Evolutionary conservation across 2,888 invertebrate species (phyloP), one percentile per base, ranked within the genome.

Genomic region (Hypolimnas misippus): DNA sequence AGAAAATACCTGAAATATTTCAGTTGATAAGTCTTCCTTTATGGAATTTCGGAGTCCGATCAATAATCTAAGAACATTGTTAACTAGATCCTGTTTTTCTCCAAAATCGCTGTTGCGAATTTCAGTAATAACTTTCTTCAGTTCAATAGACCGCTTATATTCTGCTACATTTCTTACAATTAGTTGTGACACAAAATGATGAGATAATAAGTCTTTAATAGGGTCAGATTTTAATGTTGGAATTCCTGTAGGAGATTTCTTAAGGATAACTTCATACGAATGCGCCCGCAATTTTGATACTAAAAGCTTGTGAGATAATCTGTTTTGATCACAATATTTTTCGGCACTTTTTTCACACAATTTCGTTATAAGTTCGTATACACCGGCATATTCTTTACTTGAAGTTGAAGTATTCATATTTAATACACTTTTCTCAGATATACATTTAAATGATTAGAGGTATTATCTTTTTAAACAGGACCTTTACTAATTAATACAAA

Each of bases 231-330:
- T 74, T 5, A 67, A 65, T 1, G 66, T 67, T 1, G 81, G 73
- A 33, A 84, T 66, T 40, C 81, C 80, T 67, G 78, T 73, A 0
- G 73, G 52, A 8, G 84, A 78, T 71, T 87, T 90, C 68, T 86
- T 89, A 35, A 92, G 73, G 65, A 92, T 85, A 19, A 92, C 84
- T 72, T 90, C 92, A 62, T 86, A 92, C 0, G 87, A 79, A 57
- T 78, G 74, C 3, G 90, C 84, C 62, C 90, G 79, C 87, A 92
- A 86, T 77, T 86, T 86, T 4, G 75, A 71, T 16, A 77, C 72
- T 5, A 89, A 74, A 12, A 70, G 68, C 63, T 80, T 88, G 57
- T 82, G 84, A 38, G 88, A 82, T 65, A 86, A 69, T 66, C 76
- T 79, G 57, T 74, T 86, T 25, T 83, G 79, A 35, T 66, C 66